A percentile compares a stretch with the other conserved stretches of the same genome.
Conservation (phyloP, 2,797 vertebrate species). For the Scarus forsteni region DNA sequence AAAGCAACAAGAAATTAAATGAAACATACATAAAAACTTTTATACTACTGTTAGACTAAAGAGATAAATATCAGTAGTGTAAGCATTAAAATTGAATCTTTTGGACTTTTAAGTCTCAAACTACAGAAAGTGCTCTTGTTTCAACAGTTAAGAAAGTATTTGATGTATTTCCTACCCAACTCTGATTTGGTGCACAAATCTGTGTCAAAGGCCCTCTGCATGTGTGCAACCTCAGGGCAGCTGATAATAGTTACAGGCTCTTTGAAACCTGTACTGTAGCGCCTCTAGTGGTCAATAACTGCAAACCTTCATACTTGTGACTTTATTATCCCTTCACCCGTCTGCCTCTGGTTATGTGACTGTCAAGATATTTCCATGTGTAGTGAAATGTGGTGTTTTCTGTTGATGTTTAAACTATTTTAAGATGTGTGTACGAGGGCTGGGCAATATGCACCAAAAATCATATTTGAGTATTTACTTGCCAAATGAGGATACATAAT, state of each 20-base stretch:
- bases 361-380: background rate
- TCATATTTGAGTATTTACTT: no score
- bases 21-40: no score
- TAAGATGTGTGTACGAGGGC: background rate
- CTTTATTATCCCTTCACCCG: conserved; percentile 10
- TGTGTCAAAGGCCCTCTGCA: background rate
- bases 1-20: no score
- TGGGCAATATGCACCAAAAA: no score
- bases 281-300: background rate
- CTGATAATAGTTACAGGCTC: background rate
- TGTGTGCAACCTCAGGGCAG: background rate
- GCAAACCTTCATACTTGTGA: background rate
- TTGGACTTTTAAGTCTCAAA: no score
- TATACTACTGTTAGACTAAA: no score
- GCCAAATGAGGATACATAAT: no score
- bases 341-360: conserved; percentile 46
- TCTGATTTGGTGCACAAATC: background rate
- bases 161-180: no score
- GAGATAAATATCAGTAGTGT: no score
- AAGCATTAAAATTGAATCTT: no score
- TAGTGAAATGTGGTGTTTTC: background rate
- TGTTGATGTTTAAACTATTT: background rate
- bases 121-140: no score
- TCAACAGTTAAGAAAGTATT: no score
- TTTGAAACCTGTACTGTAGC: background rate